Percentiles rank a stretch among this genome's conserved stretches.
Evolutionary conservation across 2,888 invertebrate species (phyloP).

Genomic region (Tachina fera): DNA sequence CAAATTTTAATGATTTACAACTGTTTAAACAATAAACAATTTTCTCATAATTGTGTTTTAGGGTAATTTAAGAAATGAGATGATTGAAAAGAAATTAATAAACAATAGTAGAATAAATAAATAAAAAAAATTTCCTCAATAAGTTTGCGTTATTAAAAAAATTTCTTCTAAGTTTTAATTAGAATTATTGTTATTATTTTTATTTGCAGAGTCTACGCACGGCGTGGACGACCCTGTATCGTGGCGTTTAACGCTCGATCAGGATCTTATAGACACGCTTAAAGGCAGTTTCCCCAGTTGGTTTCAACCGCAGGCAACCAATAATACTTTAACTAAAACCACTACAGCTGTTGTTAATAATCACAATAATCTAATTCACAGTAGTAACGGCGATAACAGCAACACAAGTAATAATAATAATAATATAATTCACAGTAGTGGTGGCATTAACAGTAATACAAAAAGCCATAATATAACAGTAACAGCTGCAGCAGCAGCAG

Average conservation of each 20-base stretch:
- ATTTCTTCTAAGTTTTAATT: too few species aligned
- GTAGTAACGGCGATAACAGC: conserved; percentile 48
- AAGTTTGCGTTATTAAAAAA: too few species aligned
- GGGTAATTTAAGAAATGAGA: neutral
- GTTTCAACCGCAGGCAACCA: conserved; percentile 86
- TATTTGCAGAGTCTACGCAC: conserved; percentile 89
- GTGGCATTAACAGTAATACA: conserved; percentile 53
- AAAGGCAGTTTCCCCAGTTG: conserved; percentile 96
- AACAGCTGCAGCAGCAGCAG: conserved; percentile 73
- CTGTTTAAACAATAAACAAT: conserved; percentile 39
- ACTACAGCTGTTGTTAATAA: conserved; percentile 3
- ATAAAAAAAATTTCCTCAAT: neutral
- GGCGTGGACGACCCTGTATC: conserved; percentile 90
- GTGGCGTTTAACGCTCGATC: conserved; percentile 96
- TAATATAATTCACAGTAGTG: conserved; percentile 72
- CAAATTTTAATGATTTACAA: conserved; percentile 9
- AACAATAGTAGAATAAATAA: conserved; percentile 8
- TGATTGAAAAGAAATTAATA: neutral
- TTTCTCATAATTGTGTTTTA: neutral
- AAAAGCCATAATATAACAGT: conserved; percentile 73
- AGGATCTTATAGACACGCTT: conserved; percentile 95
- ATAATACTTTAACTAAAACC: conserved; percentile 17
- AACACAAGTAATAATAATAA: conserved; percentile 54
- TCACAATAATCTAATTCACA: conserved; percentile 24
- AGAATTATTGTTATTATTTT: conserved; percentile 59